Conservation (phyloP, 2,797 vertebrate species). For the Chrosomus eos region DNA sequence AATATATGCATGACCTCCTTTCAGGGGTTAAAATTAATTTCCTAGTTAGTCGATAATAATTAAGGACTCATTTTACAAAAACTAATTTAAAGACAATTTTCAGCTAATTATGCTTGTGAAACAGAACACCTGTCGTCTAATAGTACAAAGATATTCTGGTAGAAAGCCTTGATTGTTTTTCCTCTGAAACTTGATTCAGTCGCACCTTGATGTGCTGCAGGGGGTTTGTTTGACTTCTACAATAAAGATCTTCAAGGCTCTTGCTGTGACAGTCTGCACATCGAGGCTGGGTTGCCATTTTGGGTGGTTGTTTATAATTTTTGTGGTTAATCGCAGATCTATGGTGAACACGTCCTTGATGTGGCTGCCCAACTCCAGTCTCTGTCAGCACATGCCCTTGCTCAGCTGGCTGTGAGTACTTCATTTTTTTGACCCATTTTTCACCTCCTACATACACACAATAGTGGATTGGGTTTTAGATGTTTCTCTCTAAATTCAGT, state of each 20-base stretch:
- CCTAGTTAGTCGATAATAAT: background rate
- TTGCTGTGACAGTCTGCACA: background rate
- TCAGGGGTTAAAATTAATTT: background rate
- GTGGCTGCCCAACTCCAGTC: slow-evolving; percentile 75
- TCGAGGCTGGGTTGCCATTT: background rate
- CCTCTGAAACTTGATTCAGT: background rate
- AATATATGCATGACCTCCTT: background rate
- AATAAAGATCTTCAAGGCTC: background rate
- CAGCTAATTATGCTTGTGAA: background rate
- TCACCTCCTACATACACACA: background rate
- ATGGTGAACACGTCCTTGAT: slow-evolving; percentile 81
- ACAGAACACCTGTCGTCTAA: background rate
- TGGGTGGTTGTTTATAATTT: background rate
- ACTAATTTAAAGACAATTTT: background rate
- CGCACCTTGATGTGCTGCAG: background rate
- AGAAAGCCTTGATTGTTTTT: background rate
- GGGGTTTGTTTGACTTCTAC: background rate
- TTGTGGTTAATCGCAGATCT: slow-evolving; percentile 71
- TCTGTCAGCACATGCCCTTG: slow-evolving; percentile 80
- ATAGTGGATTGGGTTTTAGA: background rate
- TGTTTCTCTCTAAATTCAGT: background rate
- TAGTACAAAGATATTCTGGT: background rate
- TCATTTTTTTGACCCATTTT: background rate
- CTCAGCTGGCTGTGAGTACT: slow-evolving; percentile 82
- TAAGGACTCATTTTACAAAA: background rate